phyloP scores from a whole-genome alignment of 2,888 invertebrate species.

The Ennomos quercinarius region DNA sequence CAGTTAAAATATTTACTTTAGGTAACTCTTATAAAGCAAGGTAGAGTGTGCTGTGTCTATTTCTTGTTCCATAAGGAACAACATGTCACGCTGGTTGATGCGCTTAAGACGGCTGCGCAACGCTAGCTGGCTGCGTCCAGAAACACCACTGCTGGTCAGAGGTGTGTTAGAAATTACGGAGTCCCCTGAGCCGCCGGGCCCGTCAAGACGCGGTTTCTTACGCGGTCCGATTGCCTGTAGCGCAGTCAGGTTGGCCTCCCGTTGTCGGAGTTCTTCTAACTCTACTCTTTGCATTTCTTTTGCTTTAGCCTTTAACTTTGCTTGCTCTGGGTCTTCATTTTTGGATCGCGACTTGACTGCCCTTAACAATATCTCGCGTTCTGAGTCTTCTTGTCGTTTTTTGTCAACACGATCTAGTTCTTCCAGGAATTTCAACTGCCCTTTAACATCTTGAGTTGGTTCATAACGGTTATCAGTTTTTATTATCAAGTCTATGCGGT shows the following conservation, averaged over 20 bases:
- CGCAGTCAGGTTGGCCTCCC: conserved; percentile 98
- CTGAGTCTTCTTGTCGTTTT: conserved; percentile 97
- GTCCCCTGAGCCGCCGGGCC: conserved; percentile 74
- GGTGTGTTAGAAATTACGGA: conserved; percentile 60
- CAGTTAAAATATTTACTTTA: conserved; percentile 84
- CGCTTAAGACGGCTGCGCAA: conserved; percentile 96
- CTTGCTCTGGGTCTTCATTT: conserved; percentile 98
- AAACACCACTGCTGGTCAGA: neutral
- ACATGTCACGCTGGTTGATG: conserved; percentile 96
- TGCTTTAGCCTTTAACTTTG: conserved; percentile 96
- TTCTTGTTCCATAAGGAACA: conserved; percentile 97
- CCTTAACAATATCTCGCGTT: conserved; percentile 95
- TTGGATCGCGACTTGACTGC: conserved; percentile 98
- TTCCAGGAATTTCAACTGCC: conserved; percentile 98
- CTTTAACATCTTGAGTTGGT: conserved; percentile 94
- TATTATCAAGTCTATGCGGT: conserved; percentile 94
- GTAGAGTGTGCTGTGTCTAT: conserved; percentile 92
- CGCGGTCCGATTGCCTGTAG: conserved; percentile 98
- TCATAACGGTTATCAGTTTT: conserved; percentile 96
- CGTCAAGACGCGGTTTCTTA: conserved; percentile 94
- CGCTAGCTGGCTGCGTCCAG: conserved; percentile 87
- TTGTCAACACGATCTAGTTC: conserved; percentile 97
- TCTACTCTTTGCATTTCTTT: conserved; percentile 98
- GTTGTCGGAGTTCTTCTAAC: conserved; percentile 96
- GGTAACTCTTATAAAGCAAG: conserved; percentile 91